Percentiles rank a stretch among this genome's conserved stretches.
Conservation (phyloP, 35 echinoderm and acorn worm genomes). For the Patiria miniata region DNA sequence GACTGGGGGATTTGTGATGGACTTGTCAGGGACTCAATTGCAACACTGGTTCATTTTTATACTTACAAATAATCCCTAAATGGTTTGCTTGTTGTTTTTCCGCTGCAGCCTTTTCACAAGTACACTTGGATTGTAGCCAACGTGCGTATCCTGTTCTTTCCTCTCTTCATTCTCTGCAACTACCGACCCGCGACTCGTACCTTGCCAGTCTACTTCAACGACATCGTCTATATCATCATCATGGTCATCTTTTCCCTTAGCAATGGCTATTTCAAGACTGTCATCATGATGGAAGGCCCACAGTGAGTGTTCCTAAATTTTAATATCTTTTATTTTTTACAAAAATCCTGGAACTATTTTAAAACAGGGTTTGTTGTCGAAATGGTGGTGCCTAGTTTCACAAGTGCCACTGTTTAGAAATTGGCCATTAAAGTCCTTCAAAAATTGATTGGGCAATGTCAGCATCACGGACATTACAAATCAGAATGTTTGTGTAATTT, state of each 20-base stretch:
- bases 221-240: slow-evolving; percentile 72
- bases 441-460: no score
- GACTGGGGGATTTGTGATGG: no score
- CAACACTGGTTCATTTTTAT: no score
- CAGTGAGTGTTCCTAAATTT: slow-evolving; percentile 59
- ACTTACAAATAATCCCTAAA: no score
- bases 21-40: no score
- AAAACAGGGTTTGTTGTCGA: not conserved
- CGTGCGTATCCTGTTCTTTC: slow-evolving; percentile 76
- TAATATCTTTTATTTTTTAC: not conserved
- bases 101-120: slow-evolving; percentile 60
- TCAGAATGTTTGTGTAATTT: no score
- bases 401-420: no score
- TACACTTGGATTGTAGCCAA: slow-evolving; percentile 71
- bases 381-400: no score
- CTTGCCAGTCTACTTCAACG: slow-evolving; percentile 81
- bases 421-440: no score
- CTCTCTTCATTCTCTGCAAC: slow-evolving; percentile 88
- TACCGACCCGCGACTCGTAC: slow-evolving; percentile 67
- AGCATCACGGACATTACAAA: no score
- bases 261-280: slow-evolving; percentile 91
- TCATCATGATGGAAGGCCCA: slow-evolving; percentile 90
- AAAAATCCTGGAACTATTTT: not conserved
- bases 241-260: slow-evolving; percentile 67
- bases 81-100: not conserved